Evolutionary conservation across 2,113 vertebrate genomes (phyloP).

Genomic region (Corvus hawaiiensis): DNA sequence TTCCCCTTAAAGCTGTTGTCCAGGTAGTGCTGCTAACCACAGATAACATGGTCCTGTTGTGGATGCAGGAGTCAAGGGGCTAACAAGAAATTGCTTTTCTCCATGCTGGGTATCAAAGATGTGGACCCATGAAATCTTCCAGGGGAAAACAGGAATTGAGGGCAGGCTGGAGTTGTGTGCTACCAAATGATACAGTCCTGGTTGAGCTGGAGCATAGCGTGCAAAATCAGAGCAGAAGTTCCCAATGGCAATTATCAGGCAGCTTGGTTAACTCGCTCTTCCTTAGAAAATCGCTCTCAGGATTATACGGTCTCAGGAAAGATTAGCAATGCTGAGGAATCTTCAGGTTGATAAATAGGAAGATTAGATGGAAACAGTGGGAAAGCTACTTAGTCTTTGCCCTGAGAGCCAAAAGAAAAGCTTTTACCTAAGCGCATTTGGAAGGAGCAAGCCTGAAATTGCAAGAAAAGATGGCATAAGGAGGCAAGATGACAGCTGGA

Average conservation of each 20-base stretch:
- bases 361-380: slow-evolving; percentile 44
- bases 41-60: rapidly evolving
- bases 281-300: slow-evolving; percentile 38
- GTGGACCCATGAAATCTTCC: not conserved
- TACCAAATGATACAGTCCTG: not conserved
- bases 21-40: not conserved
- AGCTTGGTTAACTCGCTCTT: slow-evolving; percentile 39
- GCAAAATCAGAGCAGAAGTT: slow-evolving; percentile 46
- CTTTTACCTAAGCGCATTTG: slow-evolving; percentile 42
- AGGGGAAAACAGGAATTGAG: not conserved
- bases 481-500: slow-evolving; percentile 38
- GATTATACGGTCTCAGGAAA: slow-evolving; percentile 30
- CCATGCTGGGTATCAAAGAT: not conserved
- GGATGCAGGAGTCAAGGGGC: not conserved
- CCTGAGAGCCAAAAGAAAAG: not conserved
- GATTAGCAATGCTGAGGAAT: slow-evolving; percentile 36
- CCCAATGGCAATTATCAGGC: slow-evolving; percentile 34
- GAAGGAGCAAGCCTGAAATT: slow-evolving; percentile 16
- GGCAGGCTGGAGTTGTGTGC: not conserved
- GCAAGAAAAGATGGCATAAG: slow-evolving; percentile 19
- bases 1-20: no score
- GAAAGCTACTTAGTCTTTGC: slow-evolving; percentile 45
- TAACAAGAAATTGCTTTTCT: not conserved
- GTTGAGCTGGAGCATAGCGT: slow-evolving; percentile 24
- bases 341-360: slow-evolving; percentile 53